Evolutionary conservation across 2,113 vertebrate genomes (phyloP).

Genomic region (Saccopteryx leptura): DNA sequence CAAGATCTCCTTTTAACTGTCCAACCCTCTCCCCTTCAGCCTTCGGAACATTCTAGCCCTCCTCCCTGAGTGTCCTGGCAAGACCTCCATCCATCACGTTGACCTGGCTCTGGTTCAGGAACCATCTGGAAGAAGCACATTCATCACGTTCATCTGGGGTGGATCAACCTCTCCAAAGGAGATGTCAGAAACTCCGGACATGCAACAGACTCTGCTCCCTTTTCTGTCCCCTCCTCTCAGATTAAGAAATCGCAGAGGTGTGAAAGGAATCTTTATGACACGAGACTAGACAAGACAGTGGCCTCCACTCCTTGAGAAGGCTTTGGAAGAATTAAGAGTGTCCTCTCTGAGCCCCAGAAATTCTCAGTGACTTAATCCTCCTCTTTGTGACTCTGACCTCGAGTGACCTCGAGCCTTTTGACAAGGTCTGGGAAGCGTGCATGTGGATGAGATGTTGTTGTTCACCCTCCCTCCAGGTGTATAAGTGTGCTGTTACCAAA

Average conservation of each 20-base stretch:
- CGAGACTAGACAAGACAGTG: background rate
- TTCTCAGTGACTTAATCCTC: background rate
- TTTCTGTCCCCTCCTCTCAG: background rate
- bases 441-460: background rate
- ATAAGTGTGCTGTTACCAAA: background rate
- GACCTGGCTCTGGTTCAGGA: conserved; percentile 57
- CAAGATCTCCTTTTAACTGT: background rate
- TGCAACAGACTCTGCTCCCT: background rate
- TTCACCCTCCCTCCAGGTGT: background rate
- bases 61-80: background rate
- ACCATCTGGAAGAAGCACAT: background rate
- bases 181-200: background rate
- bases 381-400: background rate
- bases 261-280: background rate
- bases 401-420: background rate
- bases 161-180: background rate
- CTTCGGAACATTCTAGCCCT: background rate
- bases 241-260: rapidly evolving
- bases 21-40: background rate
- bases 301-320: background rate
- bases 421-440: rapidly evolving
- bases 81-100: background rate
- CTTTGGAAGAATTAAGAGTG: too few relatives aligned
- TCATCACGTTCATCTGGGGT: background rate
- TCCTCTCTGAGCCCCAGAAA: background rate